A percentile compares a stretch with the other conserved stretches of the same genome.
Conservation (phyloP, 2,113 vertebrate genomes). For the Trogon surrucura region DNA sequence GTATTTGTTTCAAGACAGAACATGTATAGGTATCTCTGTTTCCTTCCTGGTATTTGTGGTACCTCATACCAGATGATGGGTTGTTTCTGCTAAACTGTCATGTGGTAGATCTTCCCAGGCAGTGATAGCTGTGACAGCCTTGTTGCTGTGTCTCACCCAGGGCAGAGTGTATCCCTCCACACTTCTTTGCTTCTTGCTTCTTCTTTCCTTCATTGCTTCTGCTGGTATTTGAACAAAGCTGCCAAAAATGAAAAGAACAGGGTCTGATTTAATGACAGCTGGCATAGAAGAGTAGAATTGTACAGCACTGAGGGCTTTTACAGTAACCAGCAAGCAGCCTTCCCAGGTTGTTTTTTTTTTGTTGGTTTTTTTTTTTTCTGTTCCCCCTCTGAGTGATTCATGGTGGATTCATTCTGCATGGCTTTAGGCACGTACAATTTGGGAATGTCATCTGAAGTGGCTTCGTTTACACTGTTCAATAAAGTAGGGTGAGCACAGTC, state of each 20-base stretch:
- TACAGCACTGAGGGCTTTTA: not conserved
- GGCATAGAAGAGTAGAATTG: not conserved
- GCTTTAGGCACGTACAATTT: not conserved
- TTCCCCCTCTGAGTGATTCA: not conserved
- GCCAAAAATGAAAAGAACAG: not conserved
- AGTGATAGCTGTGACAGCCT: not conserved
- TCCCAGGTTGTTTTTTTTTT: not conserved
- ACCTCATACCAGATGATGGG: not conserved
- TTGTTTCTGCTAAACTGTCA: not conserved
- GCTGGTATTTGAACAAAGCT: not conserved
- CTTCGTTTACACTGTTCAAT: not conserved
- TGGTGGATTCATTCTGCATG: not conserved
- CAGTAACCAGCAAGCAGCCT: not conserved
- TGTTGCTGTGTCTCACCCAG: not conserved
- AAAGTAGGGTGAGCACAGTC: not conserved
- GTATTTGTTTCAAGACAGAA: not conserved
- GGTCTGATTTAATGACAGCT: not conserved
- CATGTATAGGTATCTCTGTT: not conserved
- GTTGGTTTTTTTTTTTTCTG: not conserved
- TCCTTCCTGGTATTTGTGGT: not conserved
- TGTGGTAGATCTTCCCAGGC: not conserved
- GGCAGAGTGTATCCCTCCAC: not conserved
- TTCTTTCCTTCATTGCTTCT: not conserved
- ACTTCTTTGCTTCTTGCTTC: not conserved
- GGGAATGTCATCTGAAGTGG: not conserved